These are phyloP conservation scores for Cassiopea andromeda DNA, from an alignment of 30 jellyfish, hydroid and myxozoan genomes.

Conservation along the genomic window DNA sequence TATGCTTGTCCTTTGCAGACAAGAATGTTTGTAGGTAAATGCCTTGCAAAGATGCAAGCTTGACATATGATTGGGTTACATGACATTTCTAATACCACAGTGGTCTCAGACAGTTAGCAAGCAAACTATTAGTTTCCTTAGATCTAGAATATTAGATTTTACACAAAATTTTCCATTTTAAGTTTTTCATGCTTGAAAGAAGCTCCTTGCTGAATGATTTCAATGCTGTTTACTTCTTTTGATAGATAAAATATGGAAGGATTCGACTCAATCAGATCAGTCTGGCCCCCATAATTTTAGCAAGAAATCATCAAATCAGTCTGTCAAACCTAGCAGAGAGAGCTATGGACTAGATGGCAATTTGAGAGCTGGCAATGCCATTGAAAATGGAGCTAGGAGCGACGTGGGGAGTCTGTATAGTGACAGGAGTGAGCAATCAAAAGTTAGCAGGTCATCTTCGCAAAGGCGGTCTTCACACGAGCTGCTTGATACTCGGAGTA, in stretches of 20 bases:
- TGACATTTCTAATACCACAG: no score
- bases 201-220: no score
- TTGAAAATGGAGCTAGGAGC: not conserved
- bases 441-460: conserved; percentile 9
- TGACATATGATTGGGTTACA: no score
- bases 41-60: no score
- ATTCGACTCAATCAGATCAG: not conserved
- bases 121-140: no score
- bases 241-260: not conserved
- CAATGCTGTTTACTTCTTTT: not conserved
- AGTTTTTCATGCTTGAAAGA: no score
- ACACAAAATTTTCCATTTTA: no score
- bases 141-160: no score
- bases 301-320: not conserved
- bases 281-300: not conserved
- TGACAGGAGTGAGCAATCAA: conserved; percentile 43
- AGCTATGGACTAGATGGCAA: not conserved
- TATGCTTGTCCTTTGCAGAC: no score
- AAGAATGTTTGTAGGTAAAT: no score
- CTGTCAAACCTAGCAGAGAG: not conserved
- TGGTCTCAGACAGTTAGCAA: no score
- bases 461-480: conserved; percentile 12
- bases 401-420: conserved; percentile 15
- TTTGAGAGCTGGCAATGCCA: not conserved
- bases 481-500: not conserved